A percentile compares a stretch with the other conserved stretches of the same genome.
Conservation (phyloP, 2,113 vertebrate species). For the Illadopsis cleaveri region DNA sequence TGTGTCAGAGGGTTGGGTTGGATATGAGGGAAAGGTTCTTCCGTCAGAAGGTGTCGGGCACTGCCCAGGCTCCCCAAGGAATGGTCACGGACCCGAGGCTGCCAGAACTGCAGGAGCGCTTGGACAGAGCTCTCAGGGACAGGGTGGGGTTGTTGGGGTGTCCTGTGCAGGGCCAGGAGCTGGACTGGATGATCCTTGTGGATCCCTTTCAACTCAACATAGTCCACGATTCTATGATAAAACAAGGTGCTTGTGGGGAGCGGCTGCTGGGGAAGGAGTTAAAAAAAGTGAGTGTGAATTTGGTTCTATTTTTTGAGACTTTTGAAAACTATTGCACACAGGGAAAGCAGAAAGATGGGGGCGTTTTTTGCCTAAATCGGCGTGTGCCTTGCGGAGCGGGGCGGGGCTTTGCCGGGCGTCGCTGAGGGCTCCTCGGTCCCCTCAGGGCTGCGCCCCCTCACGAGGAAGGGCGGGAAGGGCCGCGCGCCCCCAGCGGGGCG, state of each 20-base stretch:
- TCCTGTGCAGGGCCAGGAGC: not conserved
- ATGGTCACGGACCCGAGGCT: not conserved
- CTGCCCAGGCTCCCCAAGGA: not conserved
- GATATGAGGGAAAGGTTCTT: too few relatives aligned
- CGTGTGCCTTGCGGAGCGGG: accelerated
- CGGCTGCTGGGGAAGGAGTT: not conserved
- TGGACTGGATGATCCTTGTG: not conserved
- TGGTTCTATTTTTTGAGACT: not conserved
- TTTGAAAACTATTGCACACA: accelerated
- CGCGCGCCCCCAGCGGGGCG: not conserved
- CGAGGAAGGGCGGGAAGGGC: not conserved
- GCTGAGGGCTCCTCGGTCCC: not conserved
- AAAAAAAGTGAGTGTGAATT: not conserved
- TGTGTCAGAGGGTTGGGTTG: accelerated
- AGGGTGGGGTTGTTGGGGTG: not conserved
- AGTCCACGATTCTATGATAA: not conserved
- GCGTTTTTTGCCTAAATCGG: accelerated
- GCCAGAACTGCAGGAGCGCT: not conserved
- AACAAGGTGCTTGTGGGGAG: not conserved
- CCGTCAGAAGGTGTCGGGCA: not conserved
- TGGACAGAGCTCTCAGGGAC: too few relatives aligned
- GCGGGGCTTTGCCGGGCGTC: not conserved
- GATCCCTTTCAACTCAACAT: not conserved
- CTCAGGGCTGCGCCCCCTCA: not conserved
- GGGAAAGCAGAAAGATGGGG: accelerated